Evolutionary conservation across 2,888 invertebrate genomes (phyloP).

Genomic region (Drosophila paranaensis): DNA sequence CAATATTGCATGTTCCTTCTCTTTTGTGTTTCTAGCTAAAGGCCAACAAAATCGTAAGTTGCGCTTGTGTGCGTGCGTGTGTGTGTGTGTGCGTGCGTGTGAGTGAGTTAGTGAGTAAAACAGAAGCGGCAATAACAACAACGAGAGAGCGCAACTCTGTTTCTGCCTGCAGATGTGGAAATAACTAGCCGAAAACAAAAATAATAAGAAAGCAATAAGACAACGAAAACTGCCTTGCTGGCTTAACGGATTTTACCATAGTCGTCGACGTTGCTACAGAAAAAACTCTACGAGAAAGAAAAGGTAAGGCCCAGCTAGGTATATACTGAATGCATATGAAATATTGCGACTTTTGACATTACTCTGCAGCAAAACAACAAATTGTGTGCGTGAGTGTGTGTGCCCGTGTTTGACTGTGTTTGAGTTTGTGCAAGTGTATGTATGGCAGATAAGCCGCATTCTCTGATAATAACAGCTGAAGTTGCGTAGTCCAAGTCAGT

Average conservation of each 20-base stretch:
- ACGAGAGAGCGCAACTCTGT: constrained; percentile 42
- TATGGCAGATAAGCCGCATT: constrained; percentile 48
- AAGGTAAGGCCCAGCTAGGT: constrained; percentile 37
- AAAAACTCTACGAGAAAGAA: neutral
- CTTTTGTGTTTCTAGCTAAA: constrained; percentile 52
- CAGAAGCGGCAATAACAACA: constrained; percentile 37
- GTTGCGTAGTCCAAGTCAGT: constrained; percentile 36
- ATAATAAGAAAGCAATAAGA: constrained; percentile 47
- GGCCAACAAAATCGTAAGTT: constrained; percentile 46
- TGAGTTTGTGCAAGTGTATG: constrained; percentile 8
- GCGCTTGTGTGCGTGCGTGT: constrained; percentile 19
- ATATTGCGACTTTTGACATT: constrained; percentile 49
- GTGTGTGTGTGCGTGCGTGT: constrained; percentile 23
- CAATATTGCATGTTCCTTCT: constrained; percentile 49
- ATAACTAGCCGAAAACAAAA: constrained; percentile 36
- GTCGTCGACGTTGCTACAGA: constrained; percentile 23
- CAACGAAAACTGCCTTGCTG: constrained; percentile 43
- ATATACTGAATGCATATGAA: constrained; percentile 14
- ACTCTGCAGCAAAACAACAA: constrained; percentile 23
- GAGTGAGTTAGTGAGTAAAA: constrained; percentile 23
- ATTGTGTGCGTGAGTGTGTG: constrained; percentile 2
- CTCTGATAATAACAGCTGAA: constrained; percentile 53
- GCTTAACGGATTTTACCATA: constrained; percentile 43
- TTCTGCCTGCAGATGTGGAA: constrained; percentile 50
- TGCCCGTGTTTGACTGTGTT: neutral